Conservation (phyloP, 2,888 invertebrate genomes). For the Lypha dubia region DNA sequence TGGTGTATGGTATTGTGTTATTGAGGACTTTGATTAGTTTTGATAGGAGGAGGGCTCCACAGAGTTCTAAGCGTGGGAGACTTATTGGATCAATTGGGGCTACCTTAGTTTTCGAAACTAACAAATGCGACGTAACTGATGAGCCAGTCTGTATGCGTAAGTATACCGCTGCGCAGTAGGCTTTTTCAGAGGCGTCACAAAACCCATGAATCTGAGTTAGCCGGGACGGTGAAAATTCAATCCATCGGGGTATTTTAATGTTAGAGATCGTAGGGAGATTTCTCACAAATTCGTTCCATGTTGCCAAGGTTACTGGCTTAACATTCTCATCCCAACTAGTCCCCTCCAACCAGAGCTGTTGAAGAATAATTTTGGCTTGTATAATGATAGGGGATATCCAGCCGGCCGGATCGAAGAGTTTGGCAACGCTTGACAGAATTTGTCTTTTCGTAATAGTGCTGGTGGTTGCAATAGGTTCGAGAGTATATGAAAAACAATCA, state of each 20-base stretch:
- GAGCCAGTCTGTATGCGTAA: background rate
- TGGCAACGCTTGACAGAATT: no score
- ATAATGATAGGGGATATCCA: no score
- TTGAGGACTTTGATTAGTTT: background rate
- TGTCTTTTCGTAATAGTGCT: no score
- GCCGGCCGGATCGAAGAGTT: no score
- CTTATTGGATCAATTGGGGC: constrained; percentile 63
- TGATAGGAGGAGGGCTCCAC: constrained; percentile 63
- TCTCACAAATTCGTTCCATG: constrained; percentile 20
- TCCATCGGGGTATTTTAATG: constrained; percentile 59
- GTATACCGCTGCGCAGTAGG: constrained; percentile 60
- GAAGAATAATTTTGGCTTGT: no score
- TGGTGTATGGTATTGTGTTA: no score
- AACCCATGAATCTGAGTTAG: constrained; percentile 60
- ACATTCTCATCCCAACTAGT: no score
- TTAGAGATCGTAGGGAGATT: background rate
- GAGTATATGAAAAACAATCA: no score
- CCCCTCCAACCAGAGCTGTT: constrained; percentile 45
- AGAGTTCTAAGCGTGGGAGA: constrained; percentile 64
- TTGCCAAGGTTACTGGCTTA: background rate
- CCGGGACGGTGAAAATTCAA: constrained; percentile 1
- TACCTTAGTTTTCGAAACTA: constrained; percentile 65
- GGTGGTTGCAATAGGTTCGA: no score
- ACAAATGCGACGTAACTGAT: constrained; percentile 7
- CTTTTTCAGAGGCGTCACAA: no score